Evolutionary conservation across 2,888 invertebrate genomes (phyloP).

Genomic region (Cataglyphis rosenhaueri): DNA sequence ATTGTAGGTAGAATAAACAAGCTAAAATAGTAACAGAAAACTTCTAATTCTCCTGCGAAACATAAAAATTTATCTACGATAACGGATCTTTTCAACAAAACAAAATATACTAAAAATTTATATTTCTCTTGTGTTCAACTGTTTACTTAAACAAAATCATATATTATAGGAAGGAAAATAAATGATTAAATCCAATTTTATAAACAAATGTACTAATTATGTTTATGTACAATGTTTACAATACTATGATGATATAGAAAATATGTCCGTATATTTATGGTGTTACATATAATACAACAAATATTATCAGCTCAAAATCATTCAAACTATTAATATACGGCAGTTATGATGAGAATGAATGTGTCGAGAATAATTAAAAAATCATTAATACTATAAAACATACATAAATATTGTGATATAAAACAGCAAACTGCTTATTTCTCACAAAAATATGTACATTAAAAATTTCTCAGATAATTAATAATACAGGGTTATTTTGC

Average conservation of each 20-base stretch:
- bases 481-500: slow-evolving; percentile 25
- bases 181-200: slow-evolving; percentile 52
- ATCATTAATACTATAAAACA: slow-evolving; percentile 59
- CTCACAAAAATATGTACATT: slow-evolving; percentile 36
- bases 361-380: slow-evolving; percentile 32
- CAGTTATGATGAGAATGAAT: slow-evolving; percentile 49
- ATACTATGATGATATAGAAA: slow-evolving; percentile 73
- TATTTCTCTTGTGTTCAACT: not conserved
- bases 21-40: not conserved
- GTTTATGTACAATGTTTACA: slow-evolving; percentile 81
- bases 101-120: not conserved
- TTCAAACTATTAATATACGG: slow-evolving; percentile 63
- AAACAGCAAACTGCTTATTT: slow-evolving; percentile 30
- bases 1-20: not conserved
- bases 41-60: not conserved
- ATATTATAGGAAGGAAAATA: slow-evolving; percentile 17
- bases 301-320: slow-evolving; percentile 61
- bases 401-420: slow-evolving; percentile 63
- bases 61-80: not conserved
- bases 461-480: slow-evolving; percentile 23
- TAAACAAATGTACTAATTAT: slow-evolving; percentile 76
- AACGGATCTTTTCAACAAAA: not conserved
- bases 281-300: slow-evolving; percentile 71
- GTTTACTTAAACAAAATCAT: not conserved
- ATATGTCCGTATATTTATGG: slow-evolving; percentile 62